Conservation (phyloP, 2,797 vertebrate genomes). For the Lepilemur ruficaudatus region DNA sequence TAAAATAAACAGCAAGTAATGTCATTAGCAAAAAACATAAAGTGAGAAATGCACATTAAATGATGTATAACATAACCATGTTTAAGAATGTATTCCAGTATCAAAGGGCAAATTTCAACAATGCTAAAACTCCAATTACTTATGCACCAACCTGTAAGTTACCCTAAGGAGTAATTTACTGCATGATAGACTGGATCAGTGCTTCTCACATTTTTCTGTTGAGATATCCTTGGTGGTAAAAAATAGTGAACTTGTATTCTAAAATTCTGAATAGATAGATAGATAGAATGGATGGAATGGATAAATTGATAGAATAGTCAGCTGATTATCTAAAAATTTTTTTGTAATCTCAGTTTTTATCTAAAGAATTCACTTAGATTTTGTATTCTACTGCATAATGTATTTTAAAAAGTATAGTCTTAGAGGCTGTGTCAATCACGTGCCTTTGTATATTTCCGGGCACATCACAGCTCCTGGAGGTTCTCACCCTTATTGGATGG, state of each 20-base stretch:
- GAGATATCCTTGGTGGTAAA: background rate
- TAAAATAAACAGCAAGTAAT: too few species aligned
- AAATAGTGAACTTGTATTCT: background rate
- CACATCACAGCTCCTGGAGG: background rate
- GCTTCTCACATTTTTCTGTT: background rate
- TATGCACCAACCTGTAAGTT: background rate
- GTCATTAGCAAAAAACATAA: too few species aligned
- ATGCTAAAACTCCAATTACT: too few species aligned
- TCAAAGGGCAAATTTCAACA: too few species aligned
- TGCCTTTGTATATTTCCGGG: background rate
- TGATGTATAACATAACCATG: too few species aligned
- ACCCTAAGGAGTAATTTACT: background rate
- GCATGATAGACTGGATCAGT: background rate
- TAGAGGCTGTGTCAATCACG: background rate
- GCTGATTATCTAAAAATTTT: background rate
- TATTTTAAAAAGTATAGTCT: background rate
- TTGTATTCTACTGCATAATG: background rate
- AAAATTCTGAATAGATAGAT: too few species aligned
- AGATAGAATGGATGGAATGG: too few species aligned
- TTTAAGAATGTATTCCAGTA: too few species aligned
- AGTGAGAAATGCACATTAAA: too few species aligned
- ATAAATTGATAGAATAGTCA: background rate
- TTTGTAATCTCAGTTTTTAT: background rate
- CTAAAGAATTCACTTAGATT: constrained; percentile 11
- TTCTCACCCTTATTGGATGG: background rate